Evolutionary conservation across 2,797 vertebrate genomes (phyloP), one percentile per base, ranked within the genome.

Genomic region (Crocodylus rhombifer): DNA sequence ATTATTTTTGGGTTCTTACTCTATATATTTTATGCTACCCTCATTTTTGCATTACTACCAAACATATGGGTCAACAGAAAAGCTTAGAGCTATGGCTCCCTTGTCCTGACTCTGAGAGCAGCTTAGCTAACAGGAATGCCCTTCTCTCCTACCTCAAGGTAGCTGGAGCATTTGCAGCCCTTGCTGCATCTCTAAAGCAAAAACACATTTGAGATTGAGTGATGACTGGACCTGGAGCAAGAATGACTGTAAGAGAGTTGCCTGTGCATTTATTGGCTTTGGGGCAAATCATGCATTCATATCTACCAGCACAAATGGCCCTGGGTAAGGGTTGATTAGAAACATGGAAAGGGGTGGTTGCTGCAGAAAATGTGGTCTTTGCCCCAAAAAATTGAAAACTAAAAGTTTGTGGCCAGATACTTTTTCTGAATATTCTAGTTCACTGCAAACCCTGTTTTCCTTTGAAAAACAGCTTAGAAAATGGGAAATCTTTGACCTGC

Each of bases 101-200:
- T 7, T 0, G 0, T 58, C 86, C 83, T 30, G 58, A 79, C 69
- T 75, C 78, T 75, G 90, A 80, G 88, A 71, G 87, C 96, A 91
- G 79, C 2, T 1, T 5, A 33, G 77, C 71, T 26, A 21, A 61
- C 63, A 84, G 71, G 92, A 96, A 95, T 55, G 80, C 77, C 81
- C 0, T 94, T 92, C 92, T 77, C 89, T 95, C 95, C 96, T 96
- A 97, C 94, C 96, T 96, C 95, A 95, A 85, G 92, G 92, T 63
- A 91, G 88, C 87, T 94, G 91, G 95, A 94, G 74, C 83, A 88
- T 87, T 94, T 93, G 83, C 81, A 77, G 75, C 63, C 12, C 87
- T 88, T 16, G 3, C 56, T 87, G 71, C 25, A 91, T 76, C 74
- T 80, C 80, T 67, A 80, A 87, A 60, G 74, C 65, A 87, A 64